Evolutionary conservation across 2,888 invertebrate genomes (phyloP).

Genomic region (Encarsia formosa): DNA sequence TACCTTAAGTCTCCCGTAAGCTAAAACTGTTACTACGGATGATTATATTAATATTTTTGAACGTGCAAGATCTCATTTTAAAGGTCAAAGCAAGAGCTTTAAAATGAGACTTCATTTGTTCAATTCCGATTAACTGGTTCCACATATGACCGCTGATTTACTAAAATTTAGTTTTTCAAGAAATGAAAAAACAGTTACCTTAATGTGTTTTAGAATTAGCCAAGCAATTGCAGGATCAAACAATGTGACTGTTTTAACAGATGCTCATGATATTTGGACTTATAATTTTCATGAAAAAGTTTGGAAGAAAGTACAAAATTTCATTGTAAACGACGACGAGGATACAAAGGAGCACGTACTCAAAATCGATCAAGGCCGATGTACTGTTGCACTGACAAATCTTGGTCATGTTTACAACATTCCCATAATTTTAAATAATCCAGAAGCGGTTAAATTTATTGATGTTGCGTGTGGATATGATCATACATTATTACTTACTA

Average conservation of each 20-base stretch:
- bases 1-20: no score
- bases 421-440: constrained; percentile 59
- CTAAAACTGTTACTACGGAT: not conserved
- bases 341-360: constrained; percentile 34
- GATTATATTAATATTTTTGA: not conserved
- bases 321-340: constrained; percentile 32
- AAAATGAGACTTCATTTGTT: no score
- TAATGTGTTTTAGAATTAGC: constrained; percentile 39
- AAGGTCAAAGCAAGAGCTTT: no score
- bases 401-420: constrained; percentile 61
- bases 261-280: constrained; percentile 39
- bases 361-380: constrained; percentile 39
- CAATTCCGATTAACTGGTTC: no score
- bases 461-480: constrained; percentile 76
- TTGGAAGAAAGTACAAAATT: constrained; percentile 41
- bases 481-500: constrained; percentile 69
- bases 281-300: constrained; percentile 38
- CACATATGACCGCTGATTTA: no score
- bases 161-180: no score
- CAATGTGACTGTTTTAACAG: constrained; percentile 36
- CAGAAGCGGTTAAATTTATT: constrained; percentile 55
- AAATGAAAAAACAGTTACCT: no score
- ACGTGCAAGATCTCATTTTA: not conserved
- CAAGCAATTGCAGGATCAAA: constrained; percentile 38
- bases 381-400: constrained; percentile 43